A percentile compares a stretch with the other conserved stretches of the same genome.
Conservation (phyloP, 2,797 vertebrate species). For the Amblyopsis hoosieri region DNA sequence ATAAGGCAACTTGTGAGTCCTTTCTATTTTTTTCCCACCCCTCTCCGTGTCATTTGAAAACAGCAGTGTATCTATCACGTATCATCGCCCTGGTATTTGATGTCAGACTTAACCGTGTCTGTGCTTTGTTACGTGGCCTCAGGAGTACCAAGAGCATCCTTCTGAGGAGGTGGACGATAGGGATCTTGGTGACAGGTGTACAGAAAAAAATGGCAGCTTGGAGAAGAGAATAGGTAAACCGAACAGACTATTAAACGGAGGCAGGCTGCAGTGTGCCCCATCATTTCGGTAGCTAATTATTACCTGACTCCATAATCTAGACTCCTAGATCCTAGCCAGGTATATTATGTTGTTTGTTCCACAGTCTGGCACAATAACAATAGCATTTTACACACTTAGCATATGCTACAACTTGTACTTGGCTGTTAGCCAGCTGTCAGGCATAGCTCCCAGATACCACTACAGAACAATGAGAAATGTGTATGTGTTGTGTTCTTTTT, state of each 20-base stretch:
- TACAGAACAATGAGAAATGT: too few species aligned
- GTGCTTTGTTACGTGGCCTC: constrained; percentile 5
- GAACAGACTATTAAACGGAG: background rate
- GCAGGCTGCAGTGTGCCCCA: too few species aligned
- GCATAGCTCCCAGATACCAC: too few species aligned
- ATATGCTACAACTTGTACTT: too few species aligned
- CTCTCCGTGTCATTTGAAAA: background rate
- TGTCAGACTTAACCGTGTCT: background rate
- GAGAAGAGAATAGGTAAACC: constrained; percentile 65
- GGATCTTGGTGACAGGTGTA: constrained; percentile 79
- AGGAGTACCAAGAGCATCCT: constrained; percentile 73
- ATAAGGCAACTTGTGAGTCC: constrained; percentile 82
- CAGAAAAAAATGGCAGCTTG: constrained; percentile 53
- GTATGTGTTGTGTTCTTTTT: too few species aligned
- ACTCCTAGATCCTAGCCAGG: too few species aligned
- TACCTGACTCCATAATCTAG: too few species aligned
- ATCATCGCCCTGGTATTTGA: background rate
- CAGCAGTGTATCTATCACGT: background rate
- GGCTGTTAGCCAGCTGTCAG: too few species aligned
- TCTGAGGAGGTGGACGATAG: constrained; percentile 63
- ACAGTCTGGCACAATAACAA: too few species aligned
- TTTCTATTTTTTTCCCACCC: background rate
- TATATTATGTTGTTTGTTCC: too few species aligned
- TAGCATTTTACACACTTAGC: too few species aligned
- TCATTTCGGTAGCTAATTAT: too few species aligned